Percentiles rank a stretch among this genome's conserved stretches.
Evolutionary conservation across 2,797 vertebrate species (phyloP).

Genomic region (Periparus ater): DNA sequence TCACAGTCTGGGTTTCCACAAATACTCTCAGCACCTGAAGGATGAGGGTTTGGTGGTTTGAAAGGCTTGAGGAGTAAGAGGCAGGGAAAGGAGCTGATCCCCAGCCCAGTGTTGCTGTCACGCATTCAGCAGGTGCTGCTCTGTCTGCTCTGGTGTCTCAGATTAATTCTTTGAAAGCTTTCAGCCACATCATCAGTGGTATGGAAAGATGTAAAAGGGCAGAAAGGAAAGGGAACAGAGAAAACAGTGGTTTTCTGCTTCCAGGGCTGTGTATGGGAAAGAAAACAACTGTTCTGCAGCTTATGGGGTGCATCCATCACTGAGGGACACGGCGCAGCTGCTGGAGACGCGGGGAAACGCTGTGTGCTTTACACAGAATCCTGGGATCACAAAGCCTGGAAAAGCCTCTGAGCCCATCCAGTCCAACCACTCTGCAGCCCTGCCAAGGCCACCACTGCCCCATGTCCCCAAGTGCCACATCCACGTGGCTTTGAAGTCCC

Average conservation of each 20-base stretch:
- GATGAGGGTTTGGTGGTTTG: not conserved
- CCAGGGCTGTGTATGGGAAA: not conserved
- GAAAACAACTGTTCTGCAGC: not conserved
- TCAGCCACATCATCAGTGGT: not conserved
- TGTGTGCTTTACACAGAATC: fast-evolving
- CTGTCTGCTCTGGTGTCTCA: not conserved
- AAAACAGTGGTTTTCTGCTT: not conserved
- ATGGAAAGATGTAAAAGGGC: not conserved
- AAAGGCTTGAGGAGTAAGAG: not conserved
- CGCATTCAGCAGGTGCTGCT: not conserved
- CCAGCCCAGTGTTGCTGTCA: not conserved
- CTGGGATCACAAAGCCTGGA: not conserved
- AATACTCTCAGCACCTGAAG: not conserved
- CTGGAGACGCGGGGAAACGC: fast-evolving
- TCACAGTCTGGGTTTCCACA: conserved; percentile 14
- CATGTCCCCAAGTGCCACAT: not conserved
- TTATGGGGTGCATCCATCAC: fast-evolving
- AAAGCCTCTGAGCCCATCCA: not conserved
- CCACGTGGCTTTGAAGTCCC: not conserved
- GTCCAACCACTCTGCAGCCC: not conserved
- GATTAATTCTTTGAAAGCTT: conserved; percentile 26
- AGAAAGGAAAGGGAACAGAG: not conserved
- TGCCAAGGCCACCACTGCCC: not conserved
- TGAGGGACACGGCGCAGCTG: not conserved
- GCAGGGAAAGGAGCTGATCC: not conserved